Base-by-base conservation (phyloP, 2,113 vertebrate species). In the Salvelinus fontinalis region DNA sequence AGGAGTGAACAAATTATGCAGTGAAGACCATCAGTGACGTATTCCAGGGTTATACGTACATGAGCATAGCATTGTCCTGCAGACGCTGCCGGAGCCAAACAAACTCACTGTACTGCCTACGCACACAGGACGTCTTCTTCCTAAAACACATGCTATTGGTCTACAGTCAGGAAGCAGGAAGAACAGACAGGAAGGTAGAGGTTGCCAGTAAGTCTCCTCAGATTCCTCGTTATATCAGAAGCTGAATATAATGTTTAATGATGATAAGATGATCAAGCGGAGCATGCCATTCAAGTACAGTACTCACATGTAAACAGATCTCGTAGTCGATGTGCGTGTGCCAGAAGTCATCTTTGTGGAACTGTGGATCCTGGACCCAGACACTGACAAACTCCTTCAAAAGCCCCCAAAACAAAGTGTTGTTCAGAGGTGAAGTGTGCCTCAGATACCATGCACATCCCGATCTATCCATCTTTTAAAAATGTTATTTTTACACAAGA, bases 131-230 rank as follows among this genome's bases (percentile, higher is more conserved):
- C 0, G 93, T 94, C 89, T 98, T 98, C 91, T 93, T 95, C 9
- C 93, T 95, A 77, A 99, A 99, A 83, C 97, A 99, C 90, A 99
- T 97, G 82, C 97, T 98, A 67, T 98, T 99, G 2, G 97, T 99
- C 98, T 94, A 34, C 3, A 80, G 48, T 73, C 9, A 79, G 72
- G 14, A 73, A 75, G 26, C 7, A 9, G 39, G 27, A 48, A 49
- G 12, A 22, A 39, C 39, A 44, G 68, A 48, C 44, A 69, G 13
- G 9, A 5, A 70, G 44, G 18, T 24, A 26, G 16, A n/a, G n/a
- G 44, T 70, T 20, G 27, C 29, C 16, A 68, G 13, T 14, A 3
- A 62, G 18, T n/a, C 39, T 12, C 39, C 9, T 44, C 39, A 44
- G 39, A 44, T 11, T 44, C 2, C 39, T 44, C 9, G 2, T 44